Evolutionary conservation across 2,888 invertebrate species (phyloP).

Genomic region (Tetragonisca angustula): DNA sequence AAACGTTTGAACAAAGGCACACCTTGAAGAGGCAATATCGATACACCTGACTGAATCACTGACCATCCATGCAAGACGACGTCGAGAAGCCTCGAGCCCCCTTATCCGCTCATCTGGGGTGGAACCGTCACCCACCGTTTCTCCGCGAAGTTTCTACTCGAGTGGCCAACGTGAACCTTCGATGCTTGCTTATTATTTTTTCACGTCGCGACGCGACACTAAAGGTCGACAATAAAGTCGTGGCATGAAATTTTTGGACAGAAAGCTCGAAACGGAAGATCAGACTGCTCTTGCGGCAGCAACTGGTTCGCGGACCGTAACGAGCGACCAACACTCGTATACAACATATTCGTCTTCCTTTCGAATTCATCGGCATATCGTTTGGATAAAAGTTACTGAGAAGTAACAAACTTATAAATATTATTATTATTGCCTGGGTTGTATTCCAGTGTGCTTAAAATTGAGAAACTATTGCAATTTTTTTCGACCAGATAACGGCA

Average conservation of each 20-base stretch:
- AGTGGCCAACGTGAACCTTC: constrained; percentile 68
- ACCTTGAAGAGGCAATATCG: constrained; percentile 27
- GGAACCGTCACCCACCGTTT: constrained; percentile 67
- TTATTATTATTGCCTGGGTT: too few species aligned
- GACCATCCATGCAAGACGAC: constrained; percentile 34
- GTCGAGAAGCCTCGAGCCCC: constrained; percentile 50
- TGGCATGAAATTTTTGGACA: neutral
- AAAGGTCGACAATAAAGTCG: neutral
- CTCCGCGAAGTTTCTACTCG: constrained; percentile 20
- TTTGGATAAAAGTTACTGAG: too few species aligned
- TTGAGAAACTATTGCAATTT: too few species aligned
- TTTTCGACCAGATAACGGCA: too few species aligned
- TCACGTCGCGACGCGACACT: neutral
- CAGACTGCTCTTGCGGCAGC: too few species aligned
- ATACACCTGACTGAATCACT: constrained; percentile 51
- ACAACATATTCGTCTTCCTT: too few species aligned
- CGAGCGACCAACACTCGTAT: too few species aligned
- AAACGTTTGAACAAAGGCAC: constrained; percentile 1
- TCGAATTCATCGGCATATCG: too few species aligned
- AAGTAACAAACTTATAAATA: too few species aligned
- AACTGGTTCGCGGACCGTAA: too few species aligned
- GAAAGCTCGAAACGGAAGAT: too few species aligned
- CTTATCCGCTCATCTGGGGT: constrained; percentile 68
- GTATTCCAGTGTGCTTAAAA: too few species aligned
- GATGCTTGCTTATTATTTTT: constrained; percentile 44